Evolutionary conservation across 1,140 invertebrate genomes (phyloP), one percentile per base, ranked within the genome.

Genomic region (Brachionus angularis): DNA sequence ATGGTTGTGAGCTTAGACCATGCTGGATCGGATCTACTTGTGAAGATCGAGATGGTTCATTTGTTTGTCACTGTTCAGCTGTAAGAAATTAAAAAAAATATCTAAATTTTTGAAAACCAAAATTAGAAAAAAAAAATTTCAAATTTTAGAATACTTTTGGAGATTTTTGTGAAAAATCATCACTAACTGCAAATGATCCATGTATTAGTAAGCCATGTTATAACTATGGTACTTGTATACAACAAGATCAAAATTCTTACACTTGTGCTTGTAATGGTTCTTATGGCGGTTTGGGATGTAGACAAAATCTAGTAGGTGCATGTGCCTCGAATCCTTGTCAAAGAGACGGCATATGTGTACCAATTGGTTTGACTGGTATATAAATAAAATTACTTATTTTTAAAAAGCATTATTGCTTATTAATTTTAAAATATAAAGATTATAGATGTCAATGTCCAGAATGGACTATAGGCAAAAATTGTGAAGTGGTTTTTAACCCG

Each of bases 311-410:
- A 33, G 62, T 67, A 4, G 62, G 62, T 14, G 62, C 62, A 8
- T 67, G 62, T 50, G 62, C 62, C n/a, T 67, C 62, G 5, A 67
- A 67, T 47, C 73, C 73, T n/a, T 74, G 73, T 72, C 52, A 72
- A 47, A 50, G 62, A 47, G 46, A 61, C 34, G 70, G 73, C 1
- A 72, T 47, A 10, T 74, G 73, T 62, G 33, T 72, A 50, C 73
- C 58, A 18, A 76, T 75, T 1, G 75, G 76, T 8, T 55, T 69
- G 0, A 67, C 62, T 25, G 75, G 73, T 53, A 47, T 21, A n/a
- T 33, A 67, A 67, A 33, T 29, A 34, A 58, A 58, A 25, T 18
- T 42, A 14, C 16, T 7, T 7, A 3, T 21, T 18, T 31, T 21
- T 3, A 5, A 52, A 5, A 52, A 3, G 3, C 16, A 2, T 8